Conservation (phyloP, 2,797 vertebrate genomes). For the Hafferia zeledoni region DNA sequence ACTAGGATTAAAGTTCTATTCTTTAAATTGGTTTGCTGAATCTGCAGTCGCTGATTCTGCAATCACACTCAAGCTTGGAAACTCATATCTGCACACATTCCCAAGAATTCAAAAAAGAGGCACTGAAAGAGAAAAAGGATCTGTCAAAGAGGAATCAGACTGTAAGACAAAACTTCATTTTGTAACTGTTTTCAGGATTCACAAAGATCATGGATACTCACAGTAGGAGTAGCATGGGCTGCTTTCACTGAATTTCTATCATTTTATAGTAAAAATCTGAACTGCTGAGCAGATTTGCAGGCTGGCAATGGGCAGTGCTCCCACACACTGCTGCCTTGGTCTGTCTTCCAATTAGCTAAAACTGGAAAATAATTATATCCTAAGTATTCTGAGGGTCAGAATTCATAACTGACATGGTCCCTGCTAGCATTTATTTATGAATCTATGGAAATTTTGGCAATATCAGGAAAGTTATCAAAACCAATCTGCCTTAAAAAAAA, state of each 20-base stretch:
- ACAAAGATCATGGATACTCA: neutral
- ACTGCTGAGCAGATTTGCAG: neutral
- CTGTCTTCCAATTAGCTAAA: neutral
- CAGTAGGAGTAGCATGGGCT: neutral
- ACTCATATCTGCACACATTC: neutral
- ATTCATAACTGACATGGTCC: neutral
- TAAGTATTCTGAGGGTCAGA: neutral
- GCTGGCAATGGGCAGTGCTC: neutral
- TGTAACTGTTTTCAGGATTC: neutral
- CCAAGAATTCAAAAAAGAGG: conserved; percentile 35
- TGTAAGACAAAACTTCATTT: neutral
- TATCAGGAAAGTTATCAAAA: conserved; percentile 13
- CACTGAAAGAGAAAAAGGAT: conserved; percentile 40
- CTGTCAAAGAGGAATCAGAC: neutral
- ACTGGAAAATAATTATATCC: neutral
- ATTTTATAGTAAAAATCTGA: neutral
- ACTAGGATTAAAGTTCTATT: neutral
- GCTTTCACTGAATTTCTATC: neutral
- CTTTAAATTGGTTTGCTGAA: neutral
- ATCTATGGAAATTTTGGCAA: neutral
- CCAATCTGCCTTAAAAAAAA: neutral
- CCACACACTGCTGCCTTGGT: neutral
- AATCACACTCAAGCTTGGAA: neutral
- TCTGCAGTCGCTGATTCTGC: neutral
- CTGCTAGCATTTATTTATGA: neutral